These are phyloP conservation scores for Setophaga petechia DNA, from an alignment of 2,113 vertebrate species.

Conservation along the genomic window DNA sequence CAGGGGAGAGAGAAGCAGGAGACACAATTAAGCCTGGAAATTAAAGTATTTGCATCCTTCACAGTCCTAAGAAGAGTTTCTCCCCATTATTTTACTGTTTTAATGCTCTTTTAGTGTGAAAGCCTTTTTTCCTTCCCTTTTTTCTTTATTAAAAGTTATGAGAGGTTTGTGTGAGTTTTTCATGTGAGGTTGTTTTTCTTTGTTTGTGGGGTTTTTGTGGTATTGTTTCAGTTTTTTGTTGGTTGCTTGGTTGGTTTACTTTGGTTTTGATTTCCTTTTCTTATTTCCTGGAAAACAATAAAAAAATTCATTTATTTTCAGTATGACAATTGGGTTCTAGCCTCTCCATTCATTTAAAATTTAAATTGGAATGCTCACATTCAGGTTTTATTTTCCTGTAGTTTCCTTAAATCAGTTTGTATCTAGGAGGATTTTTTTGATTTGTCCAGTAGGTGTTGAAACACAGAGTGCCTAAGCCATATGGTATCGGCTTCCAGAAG, in stretches of 20 bases:
- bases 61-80: not conserved
- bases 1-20: not conserved
- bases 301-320: not conserved
- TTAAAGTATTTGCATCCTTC: not conserved
- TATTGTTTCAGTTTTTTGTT: accelerated
- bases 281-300: not conserved
- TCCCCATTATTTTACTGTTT: not conserved
- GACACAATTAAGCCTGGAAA: not conserved
- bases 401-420: not conserved
- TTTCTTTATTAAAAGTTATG: not conserved
- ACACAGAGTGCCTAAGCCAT: not conserved
- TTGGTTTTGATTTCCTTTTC: not conserved
- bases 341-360: not conserved
- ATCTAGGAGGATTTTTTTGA: not conserved
- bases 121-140: accelerated
- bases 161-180: not conserved
- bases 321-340: not conserved
- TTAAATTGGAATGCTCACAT: not conserved
- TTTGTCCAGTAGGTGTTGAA: not conserved
- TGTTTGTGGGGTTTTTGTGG: not conserved
- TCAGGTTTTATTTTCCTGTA: not conserved
- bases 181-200: not conserved
- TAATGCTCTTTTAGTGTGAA: not conserved
- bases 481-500: not conserved
- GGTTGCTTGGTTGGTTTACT: not conserved